These are phyloP conservation scores for Herminia tarsipennalis DNA, from an alignment of 2,888 invertebrate genomes.

Conservation along the genomic window DNA sequence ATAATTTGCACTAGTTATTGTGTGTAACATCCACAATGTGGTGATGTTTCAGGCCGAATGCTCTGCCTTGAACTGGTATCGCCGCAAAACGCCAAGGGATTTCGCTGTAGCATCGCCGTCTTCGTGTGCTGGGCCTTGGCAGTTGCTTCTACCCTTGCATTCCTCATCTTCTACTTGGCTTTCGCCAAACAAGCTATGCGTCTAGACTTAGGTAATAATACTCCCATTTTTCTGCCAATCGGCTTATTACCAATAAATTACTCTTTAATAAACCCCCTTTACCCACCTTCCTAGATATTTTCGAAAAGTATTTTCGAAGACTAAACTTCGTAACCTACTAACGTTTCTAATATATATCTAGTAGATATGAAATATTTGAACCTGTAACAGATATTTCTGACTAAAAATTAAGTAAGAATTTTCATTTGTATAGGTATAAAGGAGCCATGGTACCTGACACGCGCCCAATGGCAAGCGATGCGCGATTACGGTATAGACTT, in stretches of 20 bases:
- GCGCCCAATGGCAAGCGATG: slow-evolving; percentile 74
- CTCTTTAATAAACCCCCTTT: too few relatives aligned
- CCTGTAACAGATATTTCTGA: too few relatives aligned
- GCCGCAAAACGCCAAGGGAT: slow-evolving; percentile 55
- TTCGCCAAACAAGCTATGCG: slow-evolving; percentile 50
- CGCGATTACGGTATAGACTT: slow-evolving; percentile 52
- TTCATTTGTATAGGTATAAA: slow-evolving; percentile 66
- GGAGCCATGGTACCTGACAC: slow-evolving; percentile 73
- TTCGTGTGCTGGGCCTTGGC: slow-evolving; percentile 77
- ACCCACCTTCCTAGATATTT: too few relatives aligned
- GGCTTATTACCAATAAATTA: not conserved
- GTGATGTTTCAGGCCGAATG: slow-evolving; percentile 71
- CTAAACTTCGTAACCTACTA: too few relatives aligned
- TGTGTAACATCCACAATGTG: slow-evolving; percentile 18
- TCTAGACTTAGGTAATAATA: slow-evolving; percentile 76
- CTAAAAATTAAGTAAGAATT: slow-evolving; percentile 16
- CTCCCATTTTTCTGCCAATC: not conserved
- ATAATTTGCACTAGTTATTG: too few relatives aligned
- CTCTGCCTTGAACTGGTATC: slow-evolving; percentile 75
- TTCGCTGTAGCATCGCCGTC: slow-evolving; percentile 76
- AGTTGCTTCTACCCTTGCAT: slow-evolving; percentile 62
- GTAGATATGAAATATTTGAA: too few relatives aligned
- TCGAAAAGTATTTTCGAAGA: too few relatives aligned
- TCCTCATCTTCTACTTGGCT: slow-evolving; percentile 61
- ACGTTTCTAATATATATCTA: too few relatives aligned